phyloP scores from a whole-genome alignment of 2,113 vertebrate genomes.

The Odontophorus gujanensis region DNA sequence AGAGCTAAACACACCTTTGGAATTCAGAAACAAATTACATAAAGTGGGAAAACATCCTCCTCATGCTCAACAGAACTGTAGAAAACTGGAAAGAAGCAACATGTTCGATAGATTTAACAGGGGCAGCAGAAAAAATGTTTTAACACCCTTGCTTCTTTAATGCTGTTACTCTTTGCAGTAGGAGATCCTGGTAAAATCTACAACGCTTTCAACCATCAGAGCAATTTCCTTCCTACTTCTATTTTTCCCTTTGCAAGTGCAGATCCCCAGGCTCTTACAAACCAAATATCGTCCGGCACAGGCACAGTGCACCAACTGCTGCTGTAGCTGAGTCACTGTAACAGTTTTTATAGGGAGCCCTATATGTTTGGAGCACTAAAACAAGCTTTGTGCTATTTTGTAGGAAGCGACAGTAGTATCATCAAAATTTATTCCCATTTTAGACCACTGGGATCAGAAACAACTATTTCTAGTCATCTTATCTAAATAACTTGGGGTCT shows the following conservation, averaged over 20 bases:
- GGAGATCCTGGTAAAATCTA: slow-evolving; percentile 3
- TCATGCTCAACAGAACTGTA: slow-evolving; percentile 55
- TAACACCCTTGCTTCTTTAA: slow-evolving; percentile 54
- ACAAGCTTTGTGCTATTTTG: background rate
- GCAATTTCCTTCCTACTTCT: background rate
- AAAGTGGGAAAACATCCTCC: slow-evolving; percentile 69
- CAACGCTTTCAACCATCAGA: background rate
- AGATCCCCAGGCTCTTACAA: background rate
- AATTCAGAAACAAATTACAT: slow-evolving; percentile 54
- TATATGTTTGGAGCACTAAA: background rate
- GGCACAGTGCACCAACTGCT: background rate
- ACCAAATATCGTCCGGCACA: background rate
- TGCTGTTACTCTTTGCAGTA: background rate
- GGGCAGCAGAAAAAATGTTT: slow-evolving; percentile 18
- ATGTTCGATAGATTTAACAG: slow-evolving; percentile 60
- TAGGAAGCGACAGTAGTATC: background rate
- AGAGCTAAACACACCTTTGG: slow-evolving; percentile 64
- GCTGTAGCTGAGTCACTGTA: background rate
- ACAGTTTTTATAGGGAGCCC: background rate
- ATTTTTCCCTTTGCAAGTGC: background rate
- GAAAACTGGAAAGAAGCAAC: slow-evolving; percentile 53
- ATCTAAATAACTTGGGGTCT: background rate
- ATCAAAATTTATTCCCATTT: background rate
- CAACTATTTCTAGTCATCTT: background rate
- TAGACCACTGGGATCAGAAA: background rate